Evolutionary conservation across 2,113 vertebrate genomes (phyloP).

Genomic region (Heloderma charlesbogerti): DNA sequence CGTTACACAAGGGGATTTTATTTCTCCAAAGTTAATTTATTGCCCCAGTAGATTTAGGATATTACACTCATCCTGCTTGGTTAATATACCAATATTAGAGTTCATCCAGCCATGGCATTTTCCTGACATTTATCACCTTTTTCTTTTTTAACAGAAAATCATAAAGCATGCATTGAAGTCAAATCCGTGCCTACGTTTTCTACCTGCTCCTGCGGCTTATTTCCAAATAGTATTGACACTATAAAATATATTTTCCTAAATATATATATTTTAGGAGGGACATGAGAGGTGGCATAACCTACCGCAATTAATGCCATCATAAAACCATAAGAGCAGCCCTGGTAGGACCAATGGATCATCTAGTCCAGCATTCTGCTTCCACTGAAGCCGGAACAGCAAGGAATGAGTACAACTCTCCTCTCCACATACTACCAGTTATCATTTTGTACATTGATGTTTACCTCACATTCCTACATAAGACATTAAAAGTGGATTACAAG

Average conservation of each 20-base stretch:
- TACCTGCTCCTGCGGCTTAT: neutral
- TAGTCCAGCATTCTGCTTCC: neutral
- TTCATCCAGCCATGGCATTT: neutral
- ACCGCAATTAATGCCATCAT: neutral
- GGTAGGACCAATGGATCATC: neutral
- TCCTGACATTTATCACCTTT: neutral
- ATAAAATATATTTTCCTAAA: neutral
- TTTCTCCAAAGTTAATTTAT: conserved; percentile 30
- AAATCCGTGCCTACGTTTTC: neutral
- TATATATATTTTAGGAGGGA: too few relatives aligned
- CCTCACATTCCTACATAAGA: neutral
- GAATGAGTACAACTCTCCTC: neutral
- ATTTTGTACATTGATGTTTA: neutral
- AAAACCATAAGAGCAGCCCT: neutral
- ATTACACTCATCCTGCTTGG: neutral
- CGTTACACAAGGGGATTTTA: conserved; percentile 14
- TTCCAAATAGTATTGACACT: neutral
- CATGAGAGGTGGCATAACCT: too few relatives aligned
- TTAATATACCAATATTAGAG: conserved; percentile 11
- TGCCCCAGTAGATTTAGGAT: neutral
- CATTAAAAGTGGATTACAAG: neutral
- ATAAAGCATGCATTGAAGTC: neutral
- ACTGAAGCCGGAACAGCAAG: neutral
- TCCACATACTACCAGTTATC: neutral
- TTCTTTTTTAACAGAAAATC: neutral